phyloP scores from a whole-genome alignment of 1,140 invertebrate genomes.

The Aphelenchoides besseyi region DNA sequence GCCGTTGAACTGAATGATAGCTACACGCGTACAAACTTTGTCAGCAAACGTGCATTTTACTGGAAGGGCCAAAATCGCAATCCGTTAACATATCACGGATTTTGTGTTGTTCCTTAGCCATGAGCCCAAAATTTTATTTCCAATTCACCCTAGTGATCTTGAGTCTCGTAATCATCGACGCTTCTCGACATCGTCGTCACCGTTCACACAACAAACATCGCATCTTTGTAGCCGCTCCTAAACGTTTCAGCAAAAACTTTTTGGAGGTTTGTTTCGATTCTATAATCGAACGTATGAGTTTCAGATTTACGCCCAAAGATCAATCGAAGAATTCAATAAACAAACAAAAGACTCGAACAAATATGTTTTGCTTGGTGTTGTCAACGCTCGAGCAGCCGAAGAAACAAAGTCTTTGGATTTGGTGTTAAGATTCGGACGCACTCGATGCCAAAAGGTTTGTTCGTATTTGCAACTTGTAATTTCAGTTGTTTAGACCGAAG shows the following conservation, averaged over 20 bases:
- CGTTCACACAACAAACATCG: not conserved
- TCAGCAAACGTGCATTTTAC: not conserved
- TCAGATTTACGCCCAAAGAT: not conserved
- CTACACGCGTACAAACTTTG: not conserved
- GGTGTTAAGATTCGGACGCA: not conserved
- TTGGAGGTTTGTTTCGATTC: not conserved
- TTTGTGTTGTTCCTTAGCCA: too few species aligned
- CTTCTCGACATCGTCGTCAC: not conserved
- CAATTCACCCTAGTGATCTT: not conserved
- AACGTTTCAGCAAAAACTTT: not conserved
- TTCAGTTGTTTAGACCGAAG: slow-evolving; percentile 13
- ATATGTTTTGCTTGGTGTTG: not conserved
- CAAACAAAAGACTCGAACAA: not conserved
- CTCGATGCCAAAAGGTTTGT: slow-evolving; percentile 7
- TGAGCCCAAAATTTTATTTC: not conserved
- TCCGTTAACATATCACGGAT: too few species aligned
- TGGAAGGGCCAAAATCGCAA: not conserved
- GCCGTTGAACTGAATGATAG: not conserved
- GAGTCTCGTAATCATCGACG: not conserved
- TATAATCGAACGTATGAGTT: not conserved
- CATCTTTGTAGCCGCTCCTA: not conserved
- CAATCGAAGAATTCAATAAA: slow-evolving; percentile 8
- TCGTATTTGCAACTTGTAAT: not conserved
- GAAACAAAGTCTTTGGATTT: not conserved
- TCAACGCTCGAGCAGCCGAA: not conserved